Base-by-base conservation (phyloP, 2,888 invertebrate species). In the Phrixothrix hirtus region DNA sequence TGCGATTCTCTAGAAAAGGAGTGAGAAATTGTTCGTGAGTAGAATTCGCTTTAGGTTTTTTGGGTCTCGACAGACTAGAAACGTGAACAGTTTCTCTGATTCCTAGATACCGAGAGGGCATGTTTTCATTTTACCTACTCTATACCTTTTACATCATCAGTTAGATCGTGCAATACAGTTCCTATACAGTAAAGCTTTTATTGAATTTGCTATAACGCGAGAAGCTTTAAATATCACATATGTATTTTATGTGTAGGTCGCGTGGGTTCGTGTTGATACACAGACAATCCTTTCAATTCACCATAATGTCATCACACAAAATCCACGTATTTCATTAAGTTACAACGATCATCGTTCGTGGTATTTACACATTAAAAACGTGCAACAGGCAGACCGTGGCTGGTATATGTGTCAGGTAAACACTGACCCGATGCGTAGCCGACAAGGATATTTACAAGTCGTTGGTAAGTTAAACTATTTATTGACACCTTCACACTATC, bases 401-500 rank as follows among this genome's bases (percentile, higher is more conserved):
- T 93, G 92, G 92, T 93, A 85, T 74, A 92, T 92, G 92, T 92
- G 92, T 72, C 92, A 93, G 77, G 87, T 94, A 62, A 93, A 94
- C 77, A 93, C 93, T 1, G 92, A 93, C 76, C 94, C 93, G n/a
- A 94, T 94, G 93, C 82, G 92, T 60, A 90, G 89, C 54, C 82
- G 89, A 47, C 89, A 92, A 72, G 94, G 93, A 45, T 94, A 92
- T 73, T 81, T 94, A 21, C 92, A 93, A 80, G 92, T 94, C 61
- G 92, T 93, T 31, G 93, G 94, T 93, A 72, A 85, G 88, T 80
- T n/a, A n/a, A n/a, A n/a, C n/a, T n/a, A n/a, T n/a, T n/a, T n/a
- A n/a, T n/a, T n/a, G n/a, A n/a, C n/a, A n/a, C n/a, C n/a, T n/a
- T n/a, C n/a, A n/a, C n/a, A n/a, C n/a, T n/a, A n/a, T n/a, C n/a